Percentiles rank a stretch among this genome's conserved stretches.
Conservation (phyloP, 2,113 vertebrate genomes). For the Pionites leucogaster region DNA sequence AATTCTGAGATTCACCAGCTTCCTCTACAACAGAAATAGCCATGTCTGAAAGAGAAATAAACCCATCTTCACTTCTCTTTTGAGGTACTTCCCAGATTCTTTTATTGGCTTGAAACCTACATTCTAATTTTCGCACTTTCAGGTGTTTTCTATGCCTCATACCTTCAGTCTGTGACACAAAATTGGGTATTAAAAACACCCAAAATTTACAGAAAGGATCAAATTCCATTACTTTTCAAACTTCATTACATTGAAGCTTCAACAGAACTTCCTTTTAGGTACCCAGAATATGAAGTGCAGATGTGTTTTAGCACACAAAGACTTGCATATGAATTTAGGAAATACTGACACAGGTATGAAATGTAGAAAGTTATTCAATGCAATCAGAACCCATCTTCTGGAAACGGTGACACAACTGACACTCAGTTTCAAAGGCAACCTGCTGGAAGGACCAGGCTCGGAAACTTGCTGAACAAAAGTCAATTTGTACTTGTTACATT, state of each 20-base stretch:
- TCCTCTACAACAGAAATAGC: not conserved
- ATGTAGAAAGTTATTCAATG: not conserved
- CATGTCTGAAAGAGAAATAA: not conserved
- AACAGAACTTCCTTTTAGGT: not conserved
- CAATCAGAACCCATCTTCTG: not conserved
- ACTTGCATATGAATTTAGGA: not conserved
- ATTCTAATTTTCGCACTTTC: not conserved
- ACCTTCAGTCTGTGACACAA: not conserved
- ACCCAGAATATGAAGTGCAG: not conserved
- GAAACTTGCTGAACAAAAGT: not conserved
- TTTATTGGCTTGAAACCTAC: not conserved
- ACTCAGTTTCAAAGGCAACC: not conserved
- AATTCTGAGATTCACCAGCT: not conserved
- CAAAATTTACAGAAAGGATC: not conserved
- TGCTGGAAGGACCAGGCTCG: not conserved
- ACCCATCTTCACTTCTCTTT: fast-evolving
- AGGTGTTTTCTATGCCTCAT: not conserved
- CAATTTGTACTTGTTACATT: not conserved
- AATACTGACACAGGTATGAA: not conserved
- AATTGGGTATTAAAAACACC: not conserved
- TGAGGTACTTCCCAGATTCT: not conserved
- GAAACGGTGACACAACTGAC: fast-evolving
- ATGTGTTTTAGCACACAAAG: not conserved
- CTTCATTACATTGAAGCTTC: not conserved
- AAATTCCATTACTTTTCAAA: not conserved